phyloP scores from a whole-genome alignment of 1,140 invertebrate species.

The Drosophila watanabei region DNA sequence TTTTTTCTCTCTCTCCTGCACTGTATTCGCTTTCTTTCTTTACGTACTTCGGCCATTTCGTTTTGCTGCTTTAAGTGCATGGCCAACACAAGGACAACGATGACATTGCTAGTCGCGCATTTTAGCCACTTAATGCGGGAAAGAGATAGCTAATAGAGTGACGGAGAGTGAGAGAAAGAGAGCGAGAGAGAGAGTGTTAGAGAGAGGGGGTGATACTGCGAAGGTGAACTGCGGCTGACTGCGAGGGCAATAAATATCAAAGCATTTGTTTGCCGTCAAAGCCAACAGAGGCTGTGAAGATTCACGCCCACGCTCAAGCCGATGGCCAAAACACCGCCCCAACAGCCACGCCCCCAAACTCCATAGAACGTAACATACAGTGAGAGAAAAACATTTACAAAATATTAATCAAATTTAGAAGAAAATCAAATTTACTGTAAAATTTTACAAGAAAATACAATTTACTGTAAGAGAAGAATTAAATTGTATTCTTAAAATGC shows the following conservation, averaged over 20 bases:
- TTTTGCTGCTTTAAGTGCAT: conserved; percentile 34
- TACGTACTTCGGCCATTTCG: not conserved
- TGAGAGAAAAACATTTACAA: not conserved
- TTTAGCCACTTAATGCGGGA: conserved; percentile 40
- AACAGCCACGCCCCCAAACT: conserved; percentile 22
- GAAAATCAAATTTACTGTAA: not conserved
- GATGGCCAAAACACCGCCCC: conserved; percentile 39
- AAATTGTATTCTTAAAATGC: too few species aligned
- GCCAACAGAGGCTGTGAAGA: conserved; percentile 69
- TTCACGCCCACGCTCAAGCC: conserved; percentile 63
- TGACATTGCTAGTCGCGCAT: conserved; percentile 51
- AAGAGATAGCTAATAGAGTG: not conserved
- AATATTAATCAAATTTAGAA: not conserved
- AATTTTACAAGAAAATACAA: not conserved
- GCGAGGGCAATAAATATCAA: conserved; percentile 78
- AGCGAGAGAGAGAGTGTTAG: too few species aligned
- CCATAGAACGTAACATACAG: conserved; percentile 1
- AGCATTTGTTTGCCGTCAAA: conserved; percentile 82
- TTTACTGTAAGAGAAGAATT: rapidly evolving
- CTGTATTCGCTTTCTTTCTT: not conserved
- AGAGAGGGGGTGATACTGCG: not conserved
- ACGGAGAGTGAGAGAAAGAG: not conserved
- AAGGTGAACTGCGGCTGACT: conserved; percentile 47
- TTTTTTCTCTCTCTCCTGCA: not conserved
- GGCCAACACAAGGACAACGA: conserved; percentile 40